Evolutionary conservation across 1,140 invertebrate genomes (phyloP).

Genomic region (Conus ventricosus): DNA sequence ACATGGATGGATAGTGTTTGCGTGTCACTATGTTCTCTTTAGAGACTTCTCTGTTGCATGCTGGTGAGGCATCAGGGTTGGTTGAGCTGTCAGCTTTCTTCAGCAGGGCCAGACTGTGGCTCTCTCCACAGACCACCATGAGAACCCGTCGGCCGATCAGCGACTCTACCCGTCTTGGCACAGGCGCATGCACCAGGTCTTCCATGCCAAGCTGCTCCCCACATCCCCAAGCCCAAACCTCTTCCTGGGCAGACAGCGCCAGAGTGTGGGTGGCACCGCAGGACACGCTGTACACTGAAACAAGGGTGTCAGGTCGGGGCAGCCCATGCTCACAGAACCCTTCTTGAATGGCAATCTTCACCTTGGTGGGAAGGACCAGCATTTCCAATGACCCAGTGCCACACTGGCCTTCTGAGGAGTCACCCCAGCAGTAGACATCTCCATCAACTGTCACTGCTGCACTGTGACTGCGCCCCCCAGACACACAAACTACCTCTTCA

Average conservation of each 20-base stretch:
- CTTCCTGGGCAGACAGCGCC: conserved; percentile 87
- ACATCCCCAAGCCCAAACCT: conserved; percentile 84
- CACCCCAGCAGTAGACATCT: conserved; percentile 69
- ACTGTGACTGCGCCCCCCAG: conserved; percentile 69
- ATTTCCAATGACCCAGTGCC: conserved; percentile 52
- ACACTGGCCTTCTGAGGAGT: conserved; percentile 67
- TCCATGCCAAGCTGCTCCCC: conserved; percentile 84
- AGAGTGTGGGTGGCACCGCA: conserved; percentile 90
- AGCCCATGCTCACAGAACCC: conserved; percentile 63
- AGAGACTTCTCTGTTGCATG: conserved; percentile 1
- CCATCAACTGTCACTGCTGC: conserved; percentile 64
- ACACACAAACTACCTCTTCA: conserved; percentile 56
- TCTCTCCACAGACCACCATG: conserved; percentile 79
- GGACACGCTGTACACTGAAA: conserved; percentile 77
- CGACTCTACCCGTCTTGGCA: conserved; percentile 81
- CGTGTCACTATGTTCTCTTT: conserved; percentile 20
- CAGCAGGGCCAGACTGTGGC: conserved; percentile 82
- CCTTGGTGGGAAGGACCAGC: conserved; percentile 54
- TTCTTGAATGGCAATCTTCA: conserved; percentile 48
- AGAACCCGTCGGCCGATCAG: conserved; percentile 82
- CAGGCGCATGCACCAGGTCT: conserved; percentile 39
- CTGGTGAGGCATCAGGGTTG: not conserved
- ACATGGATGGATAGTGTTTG: conserved; percentile 57
- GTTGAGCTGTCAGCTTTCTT: conserved; percentile 78
- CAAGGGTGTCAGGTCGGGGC: conserved; percentile 31